These are phyloP conservation scores for Nasonia longicornis DNA, from an alignment of 1,140 invertebrate genomes.

Conservation along the genomic window DNA sequence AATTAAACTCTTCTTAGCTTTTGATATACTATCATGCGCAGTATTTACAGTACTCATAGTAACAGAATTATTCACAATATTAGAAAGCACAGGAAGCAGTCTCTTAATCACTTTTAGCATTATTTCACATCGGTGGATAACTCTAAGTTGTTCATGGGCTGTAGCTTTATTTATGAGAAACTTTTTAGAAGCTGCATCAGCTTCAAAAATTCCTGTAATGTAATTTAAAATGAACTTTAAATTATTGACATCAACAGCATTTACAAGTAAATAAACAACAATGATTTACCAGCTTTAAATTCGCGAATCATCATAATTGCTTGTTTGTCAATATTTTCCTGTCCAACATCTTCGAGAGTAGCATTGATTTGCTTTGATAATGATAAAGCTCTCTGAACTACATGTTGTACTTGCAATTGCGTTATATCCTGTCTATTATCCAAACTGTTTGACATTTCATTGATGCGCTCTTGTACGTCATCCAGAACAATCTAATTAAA, in stretches of 20 bases:
- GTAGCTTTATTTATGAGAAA: slow-evolving; percentile 59
- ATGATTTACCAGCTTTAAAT: slow-evolving; percentile 62
- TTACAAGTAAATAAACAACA: slow-evolving; percentile 12
- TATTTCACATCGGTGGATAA: slow-evolving; percentile 66
- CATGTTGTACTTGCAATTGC: slow-evolving; percentile 57
- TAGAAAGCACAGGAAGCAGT: slow-evolving; percentile 60
- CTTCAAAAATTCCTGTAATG: slow-evolving; percentile 62
- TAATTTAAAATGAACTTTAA: slow-evolving; percentile 21
- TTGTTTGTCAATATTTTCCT: slow-evolving; percentile 61
- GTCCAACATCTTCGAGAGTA: slow-evolving; percentile 63
- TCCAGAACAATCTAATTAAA: slow-evolving; percentile 60
- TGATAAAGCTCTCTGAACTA: slow-evolving; percentile 61
- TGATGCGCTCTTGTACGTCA: slow-evolving; percentile 60
- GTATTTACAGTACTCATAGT: slow-evolving; percentile 48
- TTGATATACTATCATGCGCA: slow-evolving; percentile 48
- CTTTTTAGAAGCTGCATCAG: slow-evolving; percentile 60
- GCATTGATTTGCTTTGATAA: slow-evolving; percentile 61
- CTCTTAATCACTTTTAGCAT: slow-evolving; percentile 63
- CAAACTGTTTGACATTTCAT: slow-evolving; percentile 57
- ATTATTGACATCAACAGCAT: not conserved
- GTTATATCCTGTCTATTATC: slow-evolving; percentile 61
- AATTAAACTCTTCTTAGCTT: slow-evolving; percentile 51
- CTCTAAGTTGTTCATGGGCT: slow-evolving; percentile 62
- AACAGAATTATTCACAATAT: slow-evolving; percentile 61
- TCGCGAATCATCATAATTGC: slow-evolving; percentile 63